phyloP scores from a whole-genome alignment of 2,888 invertebrate species.

The Aspidiotus rigidus region DNA sequence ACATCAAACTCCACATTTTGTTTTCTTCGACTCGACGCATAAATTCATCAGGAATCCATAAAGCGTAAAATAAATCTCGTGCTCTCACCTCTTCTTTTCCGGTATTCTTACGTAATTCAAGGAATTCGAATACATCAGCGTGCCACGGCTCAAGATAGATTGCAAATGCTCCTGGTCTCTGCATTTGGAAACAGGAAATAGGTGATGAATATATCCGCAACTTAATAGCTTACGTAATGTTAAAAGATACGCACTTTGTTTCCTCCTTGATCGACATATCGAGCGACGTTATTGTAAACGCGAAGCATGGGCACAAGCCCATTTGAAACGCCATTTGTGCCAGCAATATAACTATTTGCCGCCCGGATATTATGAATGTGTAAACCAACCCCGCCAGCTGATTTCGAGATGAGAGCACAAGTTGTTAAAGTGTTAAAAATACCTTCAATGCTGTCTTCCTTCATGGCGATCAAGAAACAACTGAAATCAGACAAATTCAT shows the following conservation, averaged over 20 bases:
- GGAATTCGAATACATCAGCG: slow-evolving; percentile 88
- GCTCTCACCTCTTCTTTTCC: slow-evolving; percentile 91
- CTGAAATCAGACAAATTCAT: slow-evolving; percentile 44
- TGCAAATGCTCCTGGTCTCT: slow-evolving; percentile 92
- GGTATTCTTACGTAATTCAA: slow-evolving; percentile 90
- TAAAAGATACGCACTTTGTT: slow-evolving; percentile 55
- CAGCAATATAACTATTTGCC: slow-evolving; percentile 81
- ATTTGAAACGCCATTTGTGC: slow-evolving; percentile 89
- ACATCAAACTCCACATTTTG: slow-evolving; percentile 90
- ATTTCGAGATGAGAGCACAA: slow-evolving; percentile 92
- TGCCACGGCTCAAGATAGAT: slow-evolving; percentile 99
- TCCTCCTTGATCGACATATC: slow-evolving; percentile 96
- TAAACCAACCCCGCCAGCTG: slow-evolving; percentile 93
- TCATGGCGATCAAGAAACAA: slow-evolving; percentile 90
- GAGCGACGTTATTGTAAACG: slow-evolving; percentile 89
- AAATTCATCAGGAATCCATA: slow-evolving; percentile 98
- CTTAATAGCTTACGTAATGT: not conserved
- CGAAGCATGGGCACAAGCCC: slow-evolving; percentile 92
- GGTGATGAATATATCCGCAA: not conserved
- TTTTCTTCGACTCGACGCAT: slow-evolving; percentile 86
- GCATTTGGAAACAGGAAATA: slow-evolving; percentile 18
- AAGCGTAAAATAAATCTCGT: slow-evolving; percentile 87
- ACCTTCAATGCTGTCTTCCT: slow-evolving; percentile 88
- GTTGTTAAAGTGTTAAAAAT: slow-evolving; percentile 85
- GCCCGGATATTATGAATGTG: slow-evolving; percentile 93